Percentiles rank a stretch among this genome's conserved stretches.
These are phyloP conservation scores for Bombus vancouverensis DNA, from an alignment of 1,140 invertebrate species.

Conservation along the genomic window DNA sequence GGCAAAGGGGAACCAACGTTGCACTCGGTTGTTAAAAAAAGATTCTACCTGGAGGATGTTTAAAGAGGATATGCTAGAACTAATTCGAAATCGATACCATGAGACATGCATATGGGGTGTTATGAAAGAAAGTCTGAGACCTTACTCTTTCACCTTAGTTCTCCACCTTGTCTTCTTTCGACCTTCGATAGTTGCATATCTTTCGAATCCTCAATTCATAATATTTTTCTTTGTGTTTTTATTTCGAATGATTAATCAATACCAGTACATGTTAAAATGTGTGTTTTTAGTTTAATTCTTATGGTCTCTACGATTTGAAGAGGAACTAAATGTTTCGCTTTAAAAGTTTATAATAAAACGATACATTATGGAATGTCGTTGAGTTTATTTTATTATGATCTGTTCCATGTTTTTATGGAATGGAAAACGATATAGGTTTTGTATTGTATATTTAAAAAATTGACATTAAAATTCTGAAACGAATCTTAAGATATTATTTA, in stretches of 20 bases:
- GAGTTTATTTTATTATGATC: too few relatives aligned
- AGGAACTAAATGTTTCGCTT: too few relatives aligned
- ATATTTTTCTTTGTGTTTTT: too few relatives aligned
- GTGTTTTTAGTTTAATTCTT: too few relatives aligned
- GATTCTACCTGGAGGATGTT: constrained; percentile 24
- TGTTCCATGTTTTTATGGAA: too few relatives aligned
- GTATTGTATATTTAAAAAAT: neutral
- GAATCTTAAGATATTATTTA: neutral
- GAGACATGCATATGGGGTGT: neutral
- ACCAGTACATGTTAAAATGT: too few relatives aligned
- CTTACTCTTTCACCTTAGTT: neutral
- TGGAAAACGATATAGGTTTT: too few relatives aligned
- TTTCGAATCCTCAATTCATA: neutral
- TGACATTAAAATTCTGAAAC: neutral
- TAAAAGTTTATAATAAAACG: too few relatives aligned
- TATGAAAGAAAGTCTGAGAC: neutral
- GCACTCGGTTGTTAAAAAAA: constrained; percentile 41
- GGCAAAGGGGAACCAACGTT: neutral
- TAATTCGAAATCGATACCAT: constrained; percentile 46
- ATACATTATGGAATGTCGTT: too few relatives aligned
- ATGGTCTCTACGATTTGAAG: too few relatives aligned
- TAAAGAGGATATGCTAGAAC: constrained; percentile 40
- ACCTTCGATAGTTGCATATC: too few relatives aligned
- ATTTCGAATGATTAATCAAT: too few relatives aligned
- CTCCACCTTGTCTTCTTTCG: neutral